Evolutionary conservation across 2,797 vertebrate genomes (phyloP), one percentile per base, ranked within the genome.

Genomic region (Diceros bicornis): DNA sequence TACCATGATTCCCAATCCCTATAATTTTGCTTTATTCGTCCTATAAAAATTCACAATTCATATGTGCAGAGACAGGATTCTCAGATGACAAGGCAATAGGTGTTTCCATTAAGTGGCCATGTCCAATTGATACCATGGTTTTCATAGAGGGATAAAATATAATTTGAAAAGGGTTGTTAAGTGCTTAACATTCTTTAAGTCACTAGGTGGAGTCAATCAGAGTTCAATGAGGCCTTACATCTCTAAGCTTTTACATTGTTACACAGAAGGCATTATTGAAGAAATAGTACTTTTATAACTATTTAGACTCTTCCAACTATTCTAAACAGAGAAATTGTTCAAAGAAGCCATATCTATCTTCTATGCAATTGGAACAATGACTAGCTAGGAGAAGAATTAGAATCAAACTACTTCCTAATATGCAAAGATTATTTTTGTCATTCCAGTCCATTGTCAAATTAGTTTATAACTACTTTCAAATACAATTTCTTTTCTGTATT

Each of bases 131-230:
- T 47, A 74, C 18, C 23, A 90, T 1, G 61, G 61, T 87, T 92
- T 85, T 78, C 92, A 62, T 0, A 64, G 37, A 87, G 32, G 79
- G 87, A 83, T 92, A 84, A 91, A 84, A 93, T 57, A 93, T 3
- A 93, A 91, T 71, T 75, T 96, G 95, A 93, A 94, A 97, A 97
- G 74, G 55, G 75, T 52, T 89, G 47, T 25, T 72, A 69, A 83
- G 75, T 62, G 41, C 44, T 83, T 93, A 83, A 27, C 37, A 44
- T 78, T 61, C 91, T 89, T 89, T 77, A 93, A 88, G 62, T 79
- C 72, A 81, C 41, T 41, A 95, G 74, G n/a, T 34, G 62, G 86
- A 95, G 59, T 90, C 52, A 62, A 21, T 75, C 41, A 82, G 81
- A 64, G 78, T 77, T 96, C 69, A 66, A 41, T 47, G 87, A 96